Conservation (phyloP, 2,888 invertebrate genomes). For the Peribatodes rhomboidaria region DNA sequence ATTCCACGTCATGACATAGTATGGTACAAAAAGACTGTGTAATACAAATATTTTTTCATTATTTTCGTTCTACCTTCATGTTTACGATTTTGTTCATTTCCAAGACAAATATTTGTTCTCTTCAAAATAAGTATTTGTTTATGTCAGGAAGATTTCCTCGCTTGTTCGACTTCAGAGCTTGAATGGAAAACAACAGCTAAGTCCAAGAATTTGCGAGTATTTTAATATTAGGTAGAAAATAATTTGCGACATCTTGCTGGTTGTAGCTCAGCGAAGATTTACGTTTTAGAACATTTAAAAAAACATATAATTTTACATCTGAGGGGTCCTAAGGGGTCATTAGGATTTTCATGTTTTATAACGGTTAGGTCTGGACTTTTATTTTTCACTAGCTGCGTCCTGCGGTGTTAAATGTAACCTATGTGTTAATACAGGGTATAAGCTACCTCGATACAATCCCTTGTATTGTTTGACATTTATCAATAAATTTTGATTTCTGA, state of each 20-base stretch:
- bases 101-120: slow-evolving; percentile 12
- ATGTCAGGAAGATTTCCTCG: slow-evolving; percentile 14
- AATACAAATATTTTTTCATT: background rate
- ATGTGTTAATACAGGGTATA: no score
- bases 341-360: no score
- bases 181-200: slow-evolving; percentile 43
- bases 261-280: no score
- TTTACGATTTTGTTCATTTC: background rate
- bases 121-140: background rate
- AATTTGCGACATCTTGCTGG: slow-evolving; percentile 25
- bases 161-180: slow-evolving; percentile 17
- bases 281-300: no score
- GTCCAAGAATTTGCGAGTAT: slow-evolving; percentile 47
- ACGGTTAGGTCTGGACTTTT: no score
- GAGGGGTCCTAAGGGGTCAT: no score
- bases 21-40: background rate
- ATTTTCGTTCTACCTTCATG: background rate
- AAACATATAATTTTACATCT: slow-evolving; percentile 11
- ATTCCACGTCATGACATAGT: no score
- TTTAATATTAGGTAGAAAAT: slow-evolving; percentile 40
- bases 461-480: no score
- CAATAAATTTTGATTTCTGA: no score
- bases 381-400: no score
- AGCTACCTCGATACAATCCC: no score
- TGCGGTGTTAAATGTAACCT: no score